Percentiles rank a stretch among this genome's conserved stretches.
Conservation (phyloP, 2,113 vertebrate genomes). For the Corythornis madagascariensis region DNA sequence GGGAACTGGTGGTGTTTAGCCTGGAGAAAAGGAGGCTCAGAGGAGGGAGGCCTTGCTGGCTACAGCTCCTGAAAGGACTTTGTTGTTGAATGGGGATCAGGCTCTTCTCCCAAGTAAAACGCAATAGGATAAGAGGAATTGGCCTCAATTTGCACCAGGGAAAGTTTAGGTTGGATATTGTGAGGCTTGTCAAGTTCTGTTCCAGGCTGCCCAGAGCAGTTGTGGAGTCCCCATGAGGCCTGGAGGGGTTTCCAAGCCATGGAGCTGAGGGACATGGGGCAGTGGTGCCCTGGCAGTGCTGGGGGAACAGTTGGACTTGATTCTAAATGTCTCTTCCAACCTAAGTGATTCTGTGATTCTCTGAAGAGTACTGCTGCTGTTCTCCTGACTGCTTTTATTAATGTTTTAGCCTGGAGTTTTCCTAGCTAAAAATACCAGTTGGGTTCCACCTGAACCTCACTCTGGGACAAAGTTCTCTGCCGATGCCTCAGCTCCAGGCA, state of each 20-base stretch:
- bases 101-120: background rate
- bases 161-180: background rate
- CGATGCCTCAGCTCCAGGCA: conserved; percentile 77
- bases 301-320: background rate
- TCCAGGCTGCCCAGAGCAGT: background rate
- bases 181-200: background rate
- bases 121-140: background rate
- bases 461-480: conserved; percentile 75
- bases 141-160: background rate
- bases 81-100: background rate
- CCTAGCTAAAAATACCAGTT: conserved; percentile 75
- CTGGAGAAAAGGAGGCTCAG: background rate
- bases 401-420: background rate
- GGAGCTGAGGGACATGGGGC: background rate
- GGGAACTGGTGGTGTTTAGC: background rate
- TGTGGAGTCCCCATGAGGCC: background rate
- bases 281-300: background rate
- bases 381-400: background rate
- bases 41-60: background rate
- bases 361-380: background rate
- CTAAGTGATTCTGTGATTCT: background rate
- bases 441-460: conserved; percentile 63
- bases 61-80: background rate
- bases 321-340: background rate
- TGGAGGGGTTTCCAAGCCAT: background rate